Conservation (phyloP, 1,140 invertebrate genomes). For the Trissolcus basalis region DNA sequence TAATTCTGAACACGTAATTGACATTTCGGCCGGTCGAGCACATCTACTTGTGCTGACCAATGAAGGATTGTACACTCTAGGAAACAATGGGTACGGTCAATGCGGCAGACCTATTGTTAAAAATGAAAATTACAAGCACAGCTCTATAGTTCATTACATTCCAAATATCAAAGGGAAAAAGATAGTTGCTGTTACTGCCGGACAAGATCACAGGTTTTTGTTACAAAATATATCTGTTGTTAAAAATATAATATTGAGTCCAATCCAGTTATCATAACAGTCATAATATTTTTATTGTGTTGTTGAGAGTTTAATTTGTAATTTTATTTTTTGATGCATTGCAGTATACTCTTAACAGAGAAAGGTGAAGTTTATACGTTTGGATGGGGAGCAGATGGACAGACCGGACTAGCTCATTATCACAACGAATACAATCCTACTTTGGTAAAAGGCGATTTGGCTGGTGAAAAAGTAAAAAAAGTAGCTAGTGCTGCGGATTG, state of each 20-base stretch:
- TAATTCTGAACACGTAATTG: constrained; percentile 76
- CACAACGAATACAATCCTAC: constrained; percentile 78
- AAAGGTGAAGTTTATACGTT: constrained; percentile 90
- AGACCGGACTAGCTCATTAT: constrained; percentile 90
- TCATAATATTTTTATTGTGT: too few species aligned
- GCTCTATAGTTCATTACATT: constrained; percentile 82
- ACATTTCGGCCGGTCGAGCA: constrained; percentile 89
- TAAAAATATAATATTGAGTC: too few species aligned
- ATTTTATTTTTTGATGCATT: neutral
- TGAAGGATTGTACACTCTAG: constrained; percentile 88
- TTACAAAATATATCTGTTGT: too few species aligned
- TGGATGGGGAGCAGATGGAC: constrained; percentile 96
- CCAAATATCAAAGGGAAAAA: constrained; percentile 79
- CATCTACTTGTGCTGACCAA: constrained; percentile 89
- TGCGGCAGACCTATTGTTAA: constrained; percentile 90
- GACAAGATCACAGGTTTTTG: constrained; percentile 93
- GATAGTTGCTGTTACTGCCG: constrained; percentile 82
- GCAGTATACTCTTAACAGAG: constrained; percentile 87
- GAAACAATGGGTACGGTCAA: constrained; percentile 96
- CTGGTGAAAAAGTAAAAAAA: constrained; percentile 88
- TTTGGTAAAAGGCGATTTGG: constrained; percentile 87
- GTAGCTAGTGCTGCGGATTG: constrained; percentile 89
- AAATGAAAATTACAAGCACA: constrained; percentile 85
- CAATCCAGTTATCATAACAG: too few species aligned
- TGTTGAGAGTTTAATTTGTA: too few species aligned